Percentiles rank a stretch among this genome's conserved stretches.
These are phyloP conservation scores for Anticlea derivata DNA, from an alignment of 2,888 invertebrate species.

Conservation along the genomic window DNA sequence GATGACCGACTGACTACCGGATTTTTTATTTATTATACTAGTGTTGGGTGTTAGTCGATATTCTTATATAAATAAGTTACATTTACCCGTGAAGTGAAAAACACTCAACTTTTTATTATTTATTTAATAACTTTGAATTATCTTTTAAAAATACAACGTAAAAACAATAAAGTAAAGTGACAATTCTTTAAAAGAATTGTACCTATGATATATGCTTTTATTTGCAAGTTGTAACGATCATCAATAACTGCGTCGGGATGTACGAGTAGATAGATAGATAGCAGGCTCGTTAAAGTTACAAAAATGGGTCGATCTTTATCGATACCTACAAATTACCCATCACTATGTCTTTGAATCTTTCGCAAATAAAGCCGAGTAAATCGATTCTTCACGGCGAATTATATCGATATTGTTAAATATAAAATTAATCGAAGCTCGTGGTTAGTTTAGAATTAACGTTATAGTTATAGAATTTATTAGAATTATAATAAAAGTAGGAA, in stretches of 20 bases:
- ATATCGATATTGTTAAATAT: slow-evolving; percentile 55
- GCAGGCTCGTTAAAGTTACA: slow-evolving; percentile 16
- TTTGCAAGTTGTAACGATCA: background rate
- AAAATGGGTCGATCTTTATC: slow-evolving; percentile 39
- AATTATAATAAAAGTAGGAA: slow-evolving; percentile 20
- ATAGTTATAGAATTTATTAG: slow-evolving; percentile 33
- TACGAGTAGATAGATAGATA: slow-evolving; percentile 21
- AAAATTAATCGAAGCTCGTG: slow-evolving; percentile 46
- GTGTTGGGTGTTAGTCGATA: slow-evolving; percentile 46
- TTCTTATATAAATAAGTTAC: too few species aligned
- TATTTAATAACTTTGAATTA: too few species aligned
- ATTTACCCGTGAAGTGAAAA: too few species aligned
- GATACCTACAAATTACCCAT: slow-evolving; percentile 41
- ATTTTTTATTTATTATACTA: slow-evolving; percentile 54
- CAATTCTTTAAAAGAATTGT: too few species aligned
- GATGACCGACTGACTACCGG: slow-evolving; percentile 59
- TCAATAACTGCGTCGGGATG: background rate
- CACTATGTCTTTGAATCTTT: slow-evolving; percentile 50
- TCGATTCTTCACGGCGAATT: slow-evolving; percentile 59
- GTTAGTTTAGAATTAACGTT: slow-evolving; percentile 36
- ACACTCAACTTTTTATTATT: too few species aligned
- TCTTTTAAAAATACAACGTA: too few species aligned
- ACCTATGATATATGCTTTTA: too few species aligned
- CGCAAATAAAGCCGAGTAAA: slow-evolving; percentile 63
- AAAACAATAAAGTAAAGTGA: too few species aligned